Evolutionary conservation across 1,140 invertebrate species (phyloP).

Genomic region (Diabrotica virgifera): DNA sequence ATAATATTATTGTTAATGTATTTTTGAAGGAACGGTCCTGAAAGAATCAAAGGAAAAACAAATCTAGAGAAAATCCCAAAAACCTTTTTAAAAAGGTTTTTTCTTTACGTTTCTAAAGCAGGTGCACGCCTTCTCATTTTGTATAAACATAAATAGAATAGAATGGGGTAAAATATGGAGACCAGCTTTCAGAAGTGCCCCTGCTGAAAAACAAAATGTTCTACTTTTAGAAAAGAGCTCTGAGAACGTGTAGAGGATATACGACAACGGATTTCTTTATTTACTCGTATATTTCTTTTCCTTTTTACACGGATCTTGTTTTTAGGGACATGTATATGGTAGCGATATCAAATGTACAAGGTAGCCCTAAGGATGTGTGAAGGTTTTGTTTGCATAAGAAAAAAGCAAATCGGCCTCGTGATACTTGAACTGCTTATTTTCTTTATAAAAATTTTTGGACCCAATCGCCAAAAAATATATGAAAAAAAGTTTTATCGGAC

Average conservation of each 20-base stretch:
- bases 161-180: constrained; percentile 1
- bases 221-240: constrained; percentile 2
- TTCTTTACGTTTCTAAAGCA: background rate
- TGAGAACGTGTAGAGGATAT: background rate
- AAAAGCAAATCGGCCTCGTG: too few species aligned
- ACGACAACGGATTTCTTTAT: background rate
- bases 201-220: constrained; percentile 2
- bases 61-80: background rate
- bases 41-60: background rate
- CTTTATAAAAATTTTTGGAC: too few species aligned
- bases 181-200: constrained; percentile 1
- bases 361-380: background rate
- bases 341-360: background rate
- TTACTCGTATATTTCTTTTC: constrained; percentile 1
- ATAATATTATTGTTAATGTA: too few species aligned
- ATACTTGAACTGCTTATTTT: too few species aligned
- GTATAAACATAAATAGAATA: constrained; percentile 3
- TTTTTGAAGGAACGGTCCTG: too few species aligned
- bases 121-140: constrained; percentile 1
- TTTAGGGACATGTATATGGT: background rate
- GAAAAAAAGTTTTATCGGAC: too few species aligned
- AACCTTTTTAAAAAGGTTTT: background rate
- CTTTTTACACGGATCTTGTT: constrained; percentile 2
- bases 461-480: too few species aligned
- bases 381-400: background rate